Evolutionary conservation across 2,113 vertebrate genomes (phyloP), one percentile per base, ranked within the genome.

Genomic region (Epinephelus fuscoguttatus): DNA sequence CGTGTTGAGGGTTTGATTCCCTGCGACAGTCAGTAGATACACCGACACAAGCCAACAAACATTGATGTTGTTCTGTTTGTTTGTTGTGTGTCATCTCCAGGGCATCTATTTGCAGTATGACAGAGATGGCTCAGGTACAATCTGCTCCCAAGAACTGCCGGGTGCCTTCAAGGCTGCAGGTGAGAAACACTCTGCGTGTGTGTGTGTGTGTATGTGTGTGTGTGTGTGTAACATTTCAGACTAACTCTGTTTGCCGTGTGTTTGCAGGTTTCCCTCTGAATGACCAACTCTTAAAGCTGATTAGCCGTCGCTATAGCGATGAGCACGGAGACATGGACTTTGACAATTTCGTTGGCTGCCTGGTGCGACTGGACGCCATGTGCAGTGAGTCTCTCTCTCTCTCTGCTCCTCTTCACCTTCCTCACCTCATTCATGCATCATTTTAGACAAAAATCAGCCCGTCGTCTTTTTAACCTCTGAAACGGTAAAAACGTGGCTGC

Each of bases 301-400:
- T 99, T 0, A 8, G 94, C 52, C 97, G 95, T 70, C 96, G 97
- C 0, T 99, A 98, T 0, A 92, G 96, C 0, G 90, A 95, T 0
- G 96, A 97, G 9, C 81, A 95, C 0, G 96, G 96, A 0, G 70
- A 94, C 89, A 96, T 99, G 96, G 96, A 99, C 87, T 99, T 99
- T 75, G 98, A 98, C 89, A 97, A 93, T 85, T 99, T 96, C 91
- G 96, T 99, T 11, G 95, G 96, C 90, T 99, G 97, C 89, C 80
- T 99, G 90, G 97, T 99, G 25, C 95, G 97, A 4, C 93, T 99
- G 85, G 98, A 99, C 56, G 95, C 97, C 89, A 99, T 99, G 98
- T 99, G 97, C 91, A 94, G 97, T 86, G 88, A 97, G 97, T 96
- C 5, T 50, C 33, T 64, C 10, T 6, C 27, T 19, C 2, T 33